phyloP scores from a whole-genome alignment of 2,113 vertebrate species.

The Furnarius figulus region DNA sequence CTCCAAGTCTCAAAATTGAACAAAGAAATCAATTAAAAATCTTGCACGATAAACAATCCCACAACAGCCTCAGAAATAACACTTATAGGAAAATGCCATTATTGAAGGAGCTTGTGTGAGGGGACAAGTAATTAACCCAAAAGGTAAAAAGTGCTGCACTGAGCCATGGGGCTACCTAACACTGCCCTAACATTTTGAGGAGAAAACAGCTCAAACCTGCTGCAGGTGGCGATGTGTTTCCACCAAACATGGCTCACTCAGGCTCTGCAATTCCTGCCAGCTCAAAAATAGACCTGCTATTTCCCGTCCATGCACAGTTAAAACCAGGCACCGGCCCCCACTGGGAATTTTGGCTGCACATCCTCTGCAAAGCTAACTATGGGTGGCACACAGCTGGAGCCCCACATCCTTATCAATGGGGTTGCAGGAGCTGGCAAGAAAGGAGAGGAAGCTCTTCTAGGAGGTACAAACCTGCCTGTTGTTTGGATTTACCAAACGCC shows the following conservation, averaged over 20 bases:
- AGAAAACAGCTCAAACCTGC: no score
- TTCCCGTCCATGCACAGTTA: slow-evolving; percentile 78
- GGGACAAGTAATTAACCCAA: no score
- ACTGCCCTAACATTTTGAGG: no score
- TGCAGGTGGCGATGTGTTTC: no score
- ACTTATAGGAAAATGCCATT: not conserved
- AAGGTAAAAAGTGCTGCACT: not conserved
- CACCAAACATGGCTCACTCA: no score
- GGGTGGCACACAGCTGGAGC: not conserved
- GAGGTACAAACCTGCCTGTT: not conserved
- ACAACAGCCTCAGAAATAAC: not conserved
- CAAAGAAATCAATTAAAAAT: not conserved
- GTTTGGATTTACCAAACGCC: not conserved
- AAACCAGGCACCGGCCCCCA: slow-evolving; percentile 61
- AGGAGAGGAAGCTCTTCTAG: not conserved
- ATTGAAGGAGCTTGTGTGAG: no score
- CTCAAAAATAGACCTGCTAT: slow-evolving; percentile 92
- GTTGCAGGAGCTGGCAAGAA: not conserved
- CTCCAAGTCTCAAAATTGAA: not conserved
- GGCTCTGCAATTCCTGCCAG: slow-evolving; percentile 68
- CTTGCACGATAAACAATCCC: not conserved
- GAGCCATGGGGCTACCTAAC: not conserved
- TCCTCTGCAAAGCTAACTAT: slow-evolving; percentile 66
- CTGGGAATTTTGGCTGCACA: slow-evolving; percentile 71
- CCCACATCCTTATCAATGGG: not conserved